A percentile compares a stretch with the other conserved stretches of the same genome.
Evolutionary conservation across 2,888 invertebrate genomes (phyloP).

Genomic region (Punctoribates punctum): DNA sequence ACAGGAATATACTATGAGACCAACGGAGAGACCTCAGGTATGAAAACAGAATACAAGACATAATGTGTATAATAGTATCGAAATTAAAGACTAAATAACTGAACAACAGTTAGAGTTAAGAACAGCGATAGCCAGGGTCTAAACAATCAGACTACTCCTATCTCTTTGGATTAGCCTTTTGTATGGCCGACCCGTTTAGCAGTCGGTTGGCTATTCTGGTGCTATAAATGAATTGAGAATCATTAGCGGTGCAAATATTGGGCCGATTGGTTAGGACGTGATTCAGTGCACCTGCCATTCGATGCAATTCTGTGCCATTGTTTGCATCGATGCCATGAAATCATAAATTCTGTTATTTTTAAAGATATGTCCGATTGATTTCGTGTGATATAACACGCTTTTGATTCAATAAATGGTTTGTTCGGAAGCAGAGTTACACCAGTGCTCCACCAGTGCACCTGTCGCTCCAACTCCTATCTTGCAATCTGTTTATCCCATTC

Average conservation of each 20-base stretch:
- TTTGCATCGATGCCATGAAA: constrained; percentile 17
- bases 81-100: no score
- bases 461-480: neutral
- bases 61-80: no score
- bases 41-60: no score
- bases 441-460: no score
- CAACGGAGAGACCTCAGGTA: no score
- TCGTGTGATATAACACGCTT: constrained; percentile 28
- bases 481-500: neutral
- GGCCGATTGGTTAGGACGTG: constrained; percentile 1
- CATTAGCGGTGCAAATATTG: neutral
- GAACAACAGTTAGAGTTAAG: no score
- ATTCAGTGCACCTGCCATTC: constrained; percentile 33
- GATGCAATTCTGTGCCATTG: constrained; percentile 10
- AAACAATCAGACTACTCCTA: no score
- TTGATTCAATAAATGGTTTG: constrained; percentile 11
- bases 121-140: no score
- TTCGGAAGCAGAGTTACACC: no score
- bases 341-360: constrained; percentile 26
- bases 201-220: no score
- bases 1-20: neutral
- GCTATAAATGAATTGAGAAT: neutral
- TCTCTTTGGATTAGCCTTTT: no score
- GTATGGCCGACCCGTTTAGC: no score
- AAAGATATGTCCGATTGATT: constrained; percentile 9